Percentiles rank a stretch among this genome's conserved stretches.
phyloP scores from a whole-genome alignment of 2,797 vertebrate species.

The Poeciliopsis paucimaculata region DNA sequence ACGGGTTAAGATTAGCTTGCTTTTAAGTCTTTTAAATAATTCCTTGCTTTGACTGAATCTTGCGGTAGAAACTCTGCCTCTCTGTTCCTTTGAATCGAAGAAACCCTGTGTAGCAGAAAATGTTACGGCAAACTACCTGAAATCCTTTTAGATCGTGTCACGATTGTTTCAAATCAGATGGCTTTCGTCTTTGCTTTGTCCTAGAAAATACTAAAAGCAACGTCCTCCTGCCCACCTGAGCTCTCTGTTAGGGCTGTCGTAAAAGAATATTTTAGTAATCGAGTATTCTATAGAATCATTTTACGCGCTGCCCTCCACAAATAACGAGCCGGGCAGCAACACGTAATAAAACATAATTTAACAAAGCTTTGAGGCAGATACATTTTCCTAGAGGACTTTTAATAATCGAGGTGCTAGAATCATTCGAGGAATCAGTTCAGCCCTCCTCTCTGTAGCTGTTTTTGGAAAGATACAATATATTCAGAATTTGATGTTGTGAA shows the following conservation, averaged over 20 bases:
- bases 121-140: neutral
- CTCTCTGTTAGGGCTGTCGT: no score
- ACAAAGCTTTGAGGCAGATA: no score
- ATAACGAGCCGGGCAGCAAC: no score
- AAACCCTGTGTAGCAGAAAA: neutral
- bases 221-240: neutral
- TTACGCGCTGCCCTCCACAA: no score
- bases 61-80: neutral
- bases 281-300: no score
- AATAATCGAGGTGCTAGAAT: no score
- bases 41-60: no score
- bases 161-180: conserved; percentile 3
- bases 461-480: neutral
- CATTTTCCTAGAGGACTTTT: no score
- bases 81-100: neutral
- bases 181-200: neutral
- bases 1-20: no score
- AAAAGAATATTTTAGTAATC: no score
- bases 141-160: neutral
- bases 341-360: no score
- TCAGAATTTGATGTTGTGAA: neutral
- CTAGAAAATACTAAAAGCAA: neutral
- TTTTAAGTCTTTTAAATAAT: neutral
- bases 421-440: no score
- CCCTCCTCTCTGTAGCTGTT: neutral